Evolutionary conservation across 1,140 invertebrate genomes (phyloP).

Genomic region (Radopholus similis): DNA sequence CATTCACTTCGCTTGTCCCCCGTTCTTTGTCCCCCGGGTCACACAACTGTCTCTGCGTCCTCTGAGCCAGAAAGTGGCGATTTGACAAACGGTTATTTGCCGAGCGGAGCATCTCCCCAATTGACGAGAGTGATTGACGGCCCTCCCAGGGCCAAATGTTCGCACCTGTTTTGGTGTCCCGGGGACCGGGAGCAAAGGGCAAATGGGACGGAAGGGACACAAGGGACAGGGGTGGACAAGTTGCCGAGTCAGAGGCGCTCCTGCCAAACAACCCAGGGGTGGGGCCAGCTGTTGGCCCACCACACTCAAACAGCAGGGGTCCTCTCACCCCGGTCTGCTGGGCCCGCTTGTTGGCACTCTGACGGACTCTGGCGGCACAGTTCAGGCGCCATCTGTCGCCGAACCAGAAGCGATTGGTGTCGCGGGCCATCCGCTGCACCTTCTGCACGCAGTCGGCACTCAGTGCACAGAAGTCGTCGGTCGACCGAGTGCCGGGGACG

Average conservation of each 20-base stretch:
- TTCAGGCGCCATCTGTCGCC: conserved; percentile 42
- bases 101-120: not conserved
- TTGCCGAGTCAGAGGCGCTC: no score
- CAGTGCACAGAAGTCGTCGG: conserved; percentile 35
- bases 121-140: not conserved
- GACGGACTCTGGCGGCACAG: conserved; percentile 30
- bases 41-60: no score
- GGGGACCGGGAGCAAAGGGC: not conserved
- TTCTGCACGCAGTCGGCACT: conserved; percentile 39
- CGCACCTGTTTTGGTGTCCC: not conserved
- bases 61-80: conserved; percentile 5
- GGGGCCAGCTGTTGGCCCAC: no score
- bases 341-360: no score
- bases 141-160: not conserved
- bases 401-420: conserved; percentile 48
- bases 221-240: not conserved
- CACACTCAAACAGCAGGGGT: no score
- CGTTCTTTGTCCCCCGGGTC: not conserved
- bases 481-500: conserved; percentile 3
- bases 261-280: no score
- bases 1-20: not conserved
- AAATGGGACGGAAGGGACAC: not conserved
- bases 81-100: conserved; percentile 1
- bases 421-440: conserved; percentile 31
- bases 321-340: no score